These are phyloP conservation scores for Cremastobaeus sp. DNA, from an alignment of 2,888 invertebrate genomes.

Conservation along the genomic window DNA sequence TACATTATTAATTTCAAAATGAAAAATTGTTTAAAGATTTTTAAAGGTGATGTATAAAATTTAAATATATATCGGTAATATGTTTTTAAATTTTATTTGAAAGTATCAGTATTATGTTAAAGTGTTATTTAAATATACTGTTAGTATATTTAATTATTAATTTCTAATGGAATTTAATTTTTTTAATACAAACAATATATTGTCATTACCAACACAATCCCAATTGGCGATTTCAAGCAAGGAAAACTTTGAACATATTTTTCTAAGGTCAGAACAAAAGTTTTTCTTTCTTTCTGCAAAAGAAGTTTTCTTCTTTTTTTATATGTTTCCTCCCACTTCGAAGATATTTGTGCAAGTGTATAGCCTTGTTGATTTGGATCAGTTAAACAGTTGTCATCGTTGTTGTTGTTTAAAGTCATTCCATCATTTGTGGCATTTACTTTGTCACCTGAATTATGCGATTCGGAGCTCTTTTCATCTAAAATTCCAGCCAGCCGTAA, in stretches of 20 bases:
- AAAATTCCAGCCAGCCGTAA: not conserved
- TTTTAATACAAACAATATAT: too few species aligned
- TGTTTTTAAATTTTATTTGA: too few species aligned
- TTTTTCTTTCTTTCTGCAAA: constrained; percentile 2
- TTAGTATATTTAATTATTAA: too few species aligned
- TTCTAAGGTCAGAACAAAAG: not conserved
- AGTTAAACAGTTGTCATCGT: constrained; percentile 14
- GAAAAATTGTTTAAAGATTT: too few species aligned
- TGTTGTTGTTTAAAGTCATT: not conserved
- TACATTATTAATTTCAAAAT: not conserved
- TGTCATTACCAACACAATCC: constrained; percentile 18
- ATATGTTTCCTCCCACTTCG: constrained; percentile 11
- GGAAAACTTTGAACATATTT: constrained; percentile 16
- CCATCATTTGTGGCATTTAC: not conserved
- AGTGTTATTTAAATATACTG: not conserved
- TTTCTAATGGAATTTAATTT: too few species aligned
- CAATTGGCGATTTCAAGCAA: constrained; percentile 6
- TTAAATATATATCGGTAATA: too few species aligned
- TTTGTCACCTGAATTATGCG: not conserved
- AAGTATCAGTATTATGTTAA: not conserved
- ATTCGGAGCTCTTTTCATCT: not conserved
- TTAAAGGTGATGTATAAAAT: too few species aligned
- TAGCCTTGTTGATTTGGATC: constrained; percentile 9
- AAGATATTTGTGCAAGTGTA: constrained; percentile 9
- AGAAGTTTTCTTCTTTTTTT: constrained; percentile 4